Conservation (phyloP, 2,113 vertebrate genomes). For the Brachyhypopomus gauderio region DNA sequence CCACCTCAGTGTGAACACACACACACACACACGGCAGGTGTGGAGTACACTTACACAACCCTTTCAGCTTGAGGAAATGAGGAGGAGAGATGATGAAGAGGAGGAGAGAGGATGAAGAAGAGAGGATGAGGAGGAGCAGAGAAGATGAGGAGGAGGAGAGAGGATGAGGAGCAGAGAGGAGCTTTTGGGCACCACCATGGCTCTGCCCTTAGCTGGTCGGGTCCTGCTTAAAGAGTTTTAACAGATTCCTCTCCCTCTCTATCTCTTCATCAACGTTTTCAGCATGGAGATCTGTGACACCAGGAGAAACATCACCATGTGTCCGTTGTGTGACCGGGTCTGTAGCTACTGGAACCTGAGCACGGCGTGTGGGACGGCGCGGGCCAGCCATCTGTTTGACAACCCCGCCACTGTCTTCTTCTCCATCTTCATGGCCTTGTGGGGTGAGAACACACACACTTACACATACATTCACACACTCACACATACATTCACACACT, state of each 20-base stretch:
- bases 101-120: too few species aligned
- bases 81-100: too few species aligned
- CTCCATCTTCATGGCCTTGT: conserved; percentile 97
- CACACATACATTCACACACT: neutral
- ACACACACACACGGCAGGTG: conserved; percentile 3
- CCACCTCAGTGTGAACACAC: conserved; percentile 1
- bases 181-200: too few species aligned
- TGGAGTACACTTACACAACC: conserved; percentile 23
- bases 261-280: conserved; percentile 41
- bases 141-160: too few species aligned
- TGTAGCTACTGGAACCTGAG: conserved; percentile 97
- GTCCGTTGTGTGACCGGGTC: conserved; percentile 89
- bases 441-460: conserved; percentile 80
- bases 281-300: conserved; percentile 98
- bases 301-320: conserved; percentile 94
- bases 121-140: too few species aligned
- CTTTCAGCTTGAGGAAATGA: neutral
- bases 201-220: too few species aligned
- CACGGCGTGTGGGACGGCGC: conserved; percentile 88
- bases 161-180: too few species aligned
- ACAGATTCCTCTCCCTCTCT: neutral
- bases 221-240: too few species aligned
- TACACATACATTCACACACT: conserved; percentile 7
- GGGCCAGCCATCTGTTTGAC: conserved; percentile 96
- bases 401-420: conserved; percentile 98